A percentile compares a stretch with the other conserved stretches of the same genome.
Evolutionary conservation across 2,888 invertebrate species (phyloP).

Genomic region (Drosophila melanocephala): DNA sequence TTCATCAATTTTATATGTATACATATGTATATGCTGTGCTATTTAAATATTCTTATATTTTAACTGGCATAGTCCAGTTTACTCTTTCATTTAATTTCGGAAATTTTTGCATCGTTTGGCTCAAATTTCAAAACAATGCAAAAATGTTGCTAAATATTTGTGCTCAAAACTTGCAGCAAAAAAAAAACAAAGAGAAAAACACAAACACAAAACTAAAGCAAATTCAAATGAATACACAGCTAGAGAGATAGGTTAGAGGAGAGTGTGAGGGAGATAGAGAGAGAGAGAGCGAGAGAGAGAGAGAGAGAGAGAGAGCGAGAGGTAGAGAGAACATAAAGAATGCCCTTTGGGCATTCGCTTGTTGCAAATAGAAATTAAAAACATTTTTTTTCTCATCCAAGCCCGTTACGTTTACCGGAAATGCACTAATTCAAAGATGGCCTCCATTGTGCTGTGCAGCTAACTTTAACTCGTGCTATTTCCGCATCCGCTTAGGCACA

Average conservation of each 20-base stretch:
- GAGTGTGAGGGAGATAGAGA: not conserved
- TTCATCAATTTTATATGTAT: not conserved
- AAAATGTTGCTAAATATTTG: constrained; percentile 33
- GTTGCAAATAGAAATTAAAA: constrained; percentile 65
- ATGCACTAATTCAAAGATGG: constrained; percentile 74
- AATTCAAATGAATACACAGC: constrained; percentile 26
- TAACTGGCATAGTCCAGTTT: constrained; percentile 4
- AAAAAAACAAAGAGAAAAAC: constrained; percentile 21
- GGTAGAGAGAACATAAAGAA: constrained; percentile 9
- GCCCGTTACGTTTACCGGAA: constrained; percentile 62
- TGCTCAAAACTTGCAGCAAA: constrained; percentile 20
- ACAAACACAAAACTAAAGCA: constrained; percentile 20
- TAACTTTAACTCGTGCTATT: constrained; percentile 67
- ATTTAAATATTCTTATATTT: not conserved
- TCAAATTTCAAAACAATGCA: not conserved
- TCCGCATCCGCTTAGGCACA: constrained; percentile 55
- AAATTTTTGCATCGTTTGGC: constrained; percentile 15
- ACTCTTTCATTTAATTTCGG: constrained; percentile 1
- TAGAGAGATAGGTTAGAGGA: not conserved
- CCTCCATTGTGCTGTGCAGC: constrained; percentile 39
- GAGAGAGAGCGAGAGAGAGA: not conserved
- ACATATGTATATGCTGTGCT: not conserved
- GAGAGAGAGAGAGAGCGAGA: not conserved
- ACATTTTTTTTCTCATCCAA: constrained; percentile 40
- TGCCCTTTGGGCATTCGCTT: constrained; percentile 38